Conservation (phyloP, 2,113 vertebrate species). For the Takifugu flavidus region DNA sequence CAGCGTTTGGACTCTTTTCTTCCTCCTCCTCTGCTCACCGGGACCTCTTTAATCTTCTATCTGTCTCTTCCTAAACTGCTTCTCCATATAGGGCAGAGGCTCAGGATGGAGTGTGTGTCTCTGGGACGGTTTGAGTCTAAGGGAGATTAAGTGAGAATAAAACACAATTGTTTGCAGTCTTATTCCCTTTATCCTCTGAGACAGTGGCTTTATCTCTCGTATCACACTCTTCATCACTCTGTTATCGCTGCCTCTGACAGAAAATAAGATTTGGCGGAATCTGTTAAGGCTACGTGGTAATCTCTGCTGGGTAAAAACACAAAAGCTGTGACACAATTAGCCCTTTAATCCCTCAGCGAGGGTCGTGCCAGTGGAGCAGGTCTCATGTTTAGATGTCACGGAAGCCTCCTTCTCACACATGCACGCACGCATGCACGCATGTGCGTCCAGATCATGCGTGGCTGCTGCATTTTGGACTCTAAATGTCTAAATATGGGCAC, state of each 20-base stretch:
- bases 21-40: background rate
- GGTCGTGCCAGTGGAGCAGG: slow-evolving; percentile 35
- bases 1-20: background rate
- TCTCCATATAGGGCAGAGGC: too few species aligned
- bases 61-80: background rate
- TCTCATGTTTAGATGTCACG: slow-evolving; percentile 34
- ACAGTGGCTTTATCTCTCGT: slow-evolving; percentile 37
- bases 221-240: slow-evolving; percentile 38
- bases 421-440: slow-evolving; percentile 2
- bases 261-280: slow-evolving; percentile 58
- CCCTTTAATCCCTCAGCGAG: slow-evolving; percentile 51
- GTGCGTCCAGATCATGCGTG: slow-evolving; percentile 13
- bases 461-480: slow-evolving; percentile 44
- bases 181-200: slow-evolving; percentile 26
- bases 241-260: slow-evolving; percentile 53
- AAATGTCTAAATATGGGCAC: slow-evolving; percentile 71
- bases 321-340: slow-evolving; percentile 61
- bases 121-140: slow-evolving; percentile 12
- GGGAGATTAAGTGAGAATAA: slow-evolving; percentile 34
- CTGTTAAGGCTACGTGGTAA: slow-evolving; percentile 56
- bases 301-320: slow-evolving; percentile 58
- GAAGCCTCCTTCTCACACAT: slow-evolving; percentile 2
- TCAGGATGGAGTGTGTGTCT: background rate
- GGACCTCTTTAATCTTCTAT: background rate
- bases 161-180: slow-evolving; percentile 33